Conservation (phyloP, 2,113 vertebrate genomes). For the Prolemur simus region DNA sequence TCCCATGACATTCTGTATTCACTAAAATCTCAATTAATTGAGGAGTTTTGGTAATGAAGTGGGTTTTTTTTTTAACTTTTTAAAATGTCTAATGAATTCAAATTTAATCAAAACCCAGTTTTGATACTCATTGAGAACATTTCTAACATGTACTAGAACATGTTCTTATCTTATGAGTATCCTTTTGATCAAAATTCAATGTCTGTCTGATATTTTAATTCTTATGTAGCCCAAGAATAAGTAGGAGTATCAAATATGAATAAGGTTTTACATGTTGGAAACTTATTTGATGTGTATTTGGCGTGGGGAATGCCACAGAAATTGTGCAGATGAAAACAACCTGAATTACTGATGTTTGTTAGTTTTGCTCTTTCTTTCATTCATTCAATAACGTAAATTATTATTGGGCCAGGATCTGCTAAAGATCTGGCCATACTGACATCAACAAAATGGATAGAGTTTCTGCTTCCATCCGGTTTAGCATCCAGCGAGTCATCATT, state of each 20-base stretch:
- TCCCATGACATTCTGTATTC: neutral
- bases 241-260: neutral
- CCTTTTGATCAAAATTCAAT: neutral
- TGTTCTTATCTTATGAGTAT: neutral
- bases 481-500: neutral
- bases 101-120: neutral
- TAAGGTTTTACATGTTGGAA: neutral
- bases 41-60: neutral
- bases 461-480: neutral
- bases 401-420: neutral
- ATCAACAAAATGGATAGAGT: neutral
- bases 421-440: neutral
- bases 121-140: neutral
- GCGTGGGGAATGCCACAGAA: neutral
- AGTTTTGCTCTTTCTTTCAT: neutral
- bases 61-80: neutral
- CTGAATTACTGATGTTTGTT: neutral
- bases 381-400: neutral
- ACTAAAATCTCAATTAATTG: neutral
- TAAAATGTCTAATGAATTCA: neutral
- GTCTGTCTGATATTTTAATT: neutral
- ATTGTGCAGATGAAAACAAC: neutral
- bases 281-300: neutral
- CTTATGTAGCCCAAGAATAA: neutral
- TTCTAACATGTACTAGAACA: neutral